Evolutionary conservation across 1,140 invertebrate genomes (phyloP), one percentile per base, ranked within the genome.

Genomic region (Mizuhopecten yessoensis): DNA sequence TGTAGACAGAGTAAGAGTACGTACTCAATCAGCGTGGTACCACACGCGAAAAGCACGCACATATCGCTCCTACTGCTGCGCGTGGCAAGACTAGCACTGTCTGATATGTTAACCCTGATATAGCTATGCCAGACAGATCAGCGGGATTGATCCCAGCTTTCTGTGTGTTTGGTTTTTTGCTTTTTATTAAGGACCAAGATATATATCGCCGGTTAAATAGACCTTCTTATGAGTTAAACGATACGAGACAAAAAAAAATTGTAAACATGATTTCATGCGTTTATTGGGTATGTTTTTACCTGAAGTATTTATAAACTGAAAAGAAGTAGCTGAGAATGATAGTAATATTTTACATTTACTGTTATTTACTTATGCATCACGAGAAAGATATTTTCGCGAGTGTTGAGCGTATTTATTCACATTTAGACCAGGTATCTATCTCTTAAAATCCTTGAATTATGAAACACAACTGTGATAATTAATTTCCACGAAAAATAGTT

Each of bases 101-200:
- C n/a, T 29, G 57, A 75, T 75, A 75, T 75, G 23, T 75, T 17
- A 23, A 49, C 45, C 45, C 45, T 15, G 45, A 49, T 49, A 49
- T 20, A 49, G 45, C n/a, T n/a, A n/a, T n/a, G n/a, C 45, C 45
- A 49, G 45, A 49, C 45, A 49, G n/a, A 75, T 17, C 57, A 75
- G 57, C 57, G 29, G 57, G 57, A n/a, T 5, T 17, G 57, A n/a
- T 29, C 57, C 23, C 29, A 75, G 57, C 57, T 29, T 75, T 75
- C 57, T n/a, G 17, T 75, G 45, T 49, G 45, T 49, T 49, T 15
- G 20, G 45, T 49, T 49, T 29, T 29, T 7, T 17, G n/a, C 17
- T 75, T 75, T 75, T 75, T 75, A 75, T 75, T n/a, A 75, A 3
- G 57, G 57, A 75, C 57, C 57, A n/a, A 75, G 57, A 75, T 75